phyloP scores from a whole-genome alignment of 1,140 invertebrate genomes.

The Battus philenor region DNA sequence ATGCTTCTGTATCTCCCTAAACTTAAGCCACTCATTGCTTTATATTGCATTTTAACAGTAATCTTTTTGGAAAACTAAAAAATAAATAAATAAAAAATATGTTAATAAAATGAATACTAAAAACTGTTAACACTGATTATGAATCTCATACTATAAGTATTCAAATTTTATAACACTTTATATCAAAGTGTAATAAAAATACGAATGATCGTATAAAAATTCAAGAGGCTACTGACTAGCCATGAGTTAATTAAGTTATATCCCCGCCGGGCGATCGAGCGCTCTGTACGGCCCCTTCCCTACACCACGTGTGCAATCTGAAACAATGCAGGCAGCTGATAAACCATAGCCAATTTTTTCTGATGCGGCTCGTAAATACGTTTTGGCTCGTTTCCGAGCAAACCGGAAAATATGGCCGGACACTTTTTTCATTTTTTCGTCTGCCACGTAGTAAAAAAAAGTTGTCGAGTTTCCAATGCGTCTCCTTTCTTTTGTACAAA shows the following conservation, averaged over 20 bases:
- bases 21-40: no score
- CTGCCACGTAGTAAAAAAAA: conserved; percentile 6
- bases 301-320: conserved; percentile 28
- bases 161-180: no score
- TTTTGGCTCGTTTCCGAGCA: conserved; percentile 45
- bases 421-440: conserved; percentile 10
- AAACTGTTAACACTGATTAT: no score
- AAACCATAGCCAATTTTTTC: conserved; percentile 40
- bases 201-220: no score
- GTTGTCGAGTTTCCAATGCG: conserved; percentile 9
- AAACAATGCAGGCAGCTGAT: conserved; percentile 33
- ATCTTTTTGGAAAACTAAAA: no score
- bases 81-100: no score
- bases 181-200: no score
- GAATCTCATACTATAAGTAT: no score
- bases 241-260: conserved; percentile 17
- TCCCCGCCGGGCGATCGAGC: conserved; percentile 1
- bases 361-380: conserved; percentile 45
- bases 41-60: no score
- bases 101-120: no score
- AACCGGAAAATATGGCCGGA: conserved; percentile 34
- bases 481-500: conserved; percentile 6
- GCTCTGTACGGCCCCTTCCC: conserved; percentile 10
- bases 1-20: no score
- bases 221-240: no score